These are phyloP conservation scores for Silurus glanis DNA, from an alignment of 2,113 vertebrate genomes.

Conservation along the genomic window DNA sequence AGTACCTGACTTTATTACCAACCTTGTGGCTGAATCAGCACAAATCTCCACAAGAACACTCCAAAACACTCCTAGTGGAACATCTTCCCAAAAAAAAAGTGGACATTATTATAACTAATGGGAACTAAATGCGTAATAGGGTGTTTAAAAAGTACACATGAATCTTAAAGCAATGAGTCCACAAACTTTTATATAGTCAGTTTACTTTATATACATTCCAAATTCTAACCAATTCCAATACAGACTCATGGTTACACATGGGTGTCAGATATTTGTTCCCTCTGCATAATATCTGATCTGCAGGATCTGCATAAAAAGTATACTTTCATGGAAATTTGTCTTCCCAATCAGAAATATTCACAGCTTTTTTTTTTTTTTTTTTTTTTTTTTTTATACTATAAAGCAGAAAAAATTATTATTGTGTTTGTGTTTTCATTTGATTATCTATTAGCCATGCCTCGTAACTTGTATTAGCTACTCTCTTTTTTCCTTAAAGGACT, in stretches of 20 bases:
- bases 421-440: slow-evolving; percentile 35
- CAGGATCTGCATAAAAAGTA: background rate
- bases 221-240: background rate
- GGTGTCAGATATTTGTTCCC: background rate
- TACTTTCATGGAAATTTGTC: background rate
- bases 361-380: too few species aligned
- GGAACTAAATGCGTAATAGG: too few species aligned
- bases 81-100: too few species aligned
- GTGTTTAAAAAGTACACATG: too few species aligned
- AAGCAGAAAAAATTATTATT: slow-evolving; percentile 42
- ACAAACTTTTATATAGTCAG: too few species aligned
- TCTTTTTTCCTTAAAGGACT: slow-evolving; percentile 27
- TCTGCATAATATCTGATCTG: background rate
- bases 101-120: too few species aligned
- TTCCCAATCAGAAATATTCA: slow-evolving; percentile 20
- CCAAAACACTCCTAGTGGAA: too few species aligned
- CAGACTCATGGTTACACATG: background rate
- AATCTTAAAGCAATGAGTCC: too few species aligned
- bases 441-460: slow-evolving; percentile 25
- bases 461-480: slow-evolving; percentile 21
- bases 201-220: background rate
- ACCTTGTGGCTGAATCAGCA: too few species aligned
- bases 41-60: too few species aligned
- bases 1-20: too few species aligned
- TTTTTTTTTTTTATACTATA: slow-evolving; percentile 25